Evolutionary conservation across 2,888 invertebrate species (phyloP), one percentile per base, ranked within the genome.

Genomic region (Yponomeuta sedellus): DNA sequence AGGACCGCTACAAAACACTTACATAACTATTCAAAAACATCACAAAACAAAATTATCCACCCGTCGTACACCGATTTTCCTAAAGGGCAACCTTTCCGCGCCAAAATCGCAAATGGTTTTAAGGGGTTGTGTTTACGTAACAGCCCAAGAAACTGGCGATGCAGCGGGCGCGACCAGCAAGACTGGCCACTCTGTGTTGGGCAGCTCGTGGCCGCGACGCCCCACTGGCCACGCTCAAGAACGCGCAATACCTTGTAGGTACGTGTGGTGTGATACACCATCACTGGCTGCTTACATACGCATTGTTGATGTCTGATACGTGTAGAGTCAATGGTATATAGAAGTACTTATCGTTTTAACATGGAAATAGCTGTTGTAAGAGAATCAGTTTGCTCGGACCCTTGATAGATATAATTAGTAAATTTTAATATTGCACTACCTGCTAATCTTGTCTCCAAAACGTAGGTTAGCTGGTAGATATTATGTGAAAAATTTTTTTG

Each of bases 171-270:
- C 74, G 34, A 34, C 34, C 16, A 52, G 67, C 68, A 72, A 76
- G 78, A 85, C 81, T 85, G 85, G 79, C 81, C 83, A 75, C 44
- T 52, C 76, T 66, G 71, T 67, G 64, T 40, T 57, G 56, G 64
- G 34, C 59, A 44, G 74, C 72, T 68, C 74, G 78, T 75, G 78
- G 74, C 71, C 71, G 81, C 75, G 75, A 69, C 83, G 83, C 81
- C 77, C 83, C 82, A 82, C 81, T 86, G 86, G 77, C 79, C 83
- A 82, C 79, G 72, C 39, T 76, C 75, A 83, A 83, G 74, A 76
- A 79, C 73, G 75, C 73, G 77, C 78, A 77, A 78, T 74, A 71
- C 75, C 73, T 19, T 52, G 44, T 52, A 52, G 44, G 44, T 16
- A 52, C 44, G 44, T 6, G 44, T 16, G 72, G 68, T 73, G 70